phyloP scores from a whole-genome alignment of 2,888 invertebrate species.

The Limnephilus auricula region DNA sequence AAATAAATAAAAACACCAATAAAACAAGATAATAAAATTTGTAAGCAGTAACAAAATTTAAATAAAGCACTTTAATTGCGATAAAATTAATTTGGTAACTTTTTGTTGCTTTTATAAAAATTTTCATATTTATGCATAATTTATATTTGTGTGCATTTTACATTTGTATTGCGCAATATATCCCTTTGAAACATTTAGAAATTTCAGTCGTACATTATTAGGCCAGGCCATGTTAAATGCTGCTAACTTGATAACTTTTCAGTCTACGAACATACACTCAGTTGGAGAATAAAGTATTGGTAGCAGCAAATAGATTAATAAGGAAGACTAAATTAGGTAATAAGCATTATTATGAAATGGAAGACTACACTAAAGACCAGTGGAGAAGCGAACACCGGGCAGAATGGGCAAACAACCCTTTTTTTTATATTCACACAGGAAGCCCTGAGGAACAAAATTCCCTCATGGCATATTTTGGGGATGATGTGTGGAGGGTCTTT shows the following conservation, averaged over 20 bases:
- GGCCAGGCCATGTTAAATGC: background rate
- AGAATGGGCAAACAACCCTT: background rate
- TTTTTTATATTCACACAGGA: too few species aligned
- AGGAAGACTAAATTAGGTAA: background rate
- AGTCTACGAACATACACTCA: background rate
- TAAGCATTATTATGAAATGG: background rate
- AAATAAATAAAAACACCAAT: background rate
- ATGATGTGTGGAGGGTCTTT: too few species aligned
- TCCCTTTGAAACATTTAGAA: background rate
- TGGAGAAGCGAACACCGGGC: background rate
- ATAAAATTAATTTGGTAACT: background rate
- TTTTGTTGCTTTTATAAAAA: background rate
- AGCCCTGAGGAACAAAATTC: too few species aligned
- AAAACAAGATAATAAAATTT: background rate
- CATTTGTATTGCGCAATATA: background rate
- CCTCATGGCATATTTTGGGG: too few species aligned
- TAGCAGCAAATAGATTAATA: background rate
- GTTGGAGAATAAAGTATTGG: background rate
- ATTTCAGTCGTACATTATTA: background rate
- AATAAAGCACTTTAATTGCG: background rate
- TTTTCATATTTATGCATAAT: background rate
- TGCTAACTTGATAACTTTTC: background rate
- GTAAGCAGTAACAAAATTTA: background rate
- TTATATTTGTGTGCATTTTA: background rate
- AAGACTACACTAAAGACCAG: background rate